phyloP scores from a whole-genome alignment of 2,113 vertebrate species.

The Marcusenius ussheri region DNA sequence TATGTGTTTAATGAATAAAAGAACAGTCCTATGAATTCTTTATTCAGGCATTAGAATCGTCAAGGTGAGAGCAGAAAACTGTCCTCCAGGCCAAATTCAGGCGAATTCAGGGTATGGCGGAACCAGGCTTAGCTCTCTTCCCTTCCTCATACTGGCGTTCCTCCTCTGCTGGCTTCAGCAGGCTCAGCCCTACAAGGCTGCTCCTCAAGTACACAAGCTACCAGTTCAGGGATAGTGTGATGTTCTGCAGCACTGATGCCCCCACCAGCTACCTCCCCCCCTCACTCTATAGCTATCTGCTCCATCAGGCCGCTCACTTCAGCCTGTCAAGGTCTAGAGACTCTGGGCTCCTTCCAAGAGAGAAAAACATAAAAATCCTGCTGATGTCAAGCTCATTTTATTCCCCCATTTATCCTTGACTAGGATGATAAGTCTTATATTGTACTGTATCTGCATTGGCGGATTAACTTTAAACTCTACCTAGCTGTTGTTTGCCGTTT shows the following conservation, averaged over 20 bases:
- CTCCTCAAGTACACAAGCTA: neutral
- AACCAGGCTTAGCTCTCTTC: neutral
- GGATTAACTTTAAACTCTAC: slow-evolving; percentile 1
- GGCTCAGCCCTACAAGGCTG: neutral
- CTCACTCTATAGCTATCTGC: neutral
- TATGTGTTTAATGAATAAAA: neutral
- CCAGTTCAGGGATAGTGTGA: neutral
- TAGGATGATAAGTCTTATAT: neutral
- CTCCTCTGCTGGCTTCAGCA: neutral
- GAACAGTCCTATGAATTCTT: neutral
- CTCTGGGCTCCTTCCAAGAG: slow-evolving; percentile 1
- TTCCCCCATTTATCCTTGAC: neutral
- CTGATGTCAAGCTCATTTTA: neutral
- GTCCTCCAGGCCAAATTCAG: neutral
- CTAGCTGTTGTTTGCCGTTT: neutral
- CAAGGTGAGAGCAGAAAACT: neutral
- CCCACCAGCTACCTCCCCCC: neutral
- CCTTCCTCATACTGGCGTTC: neutral
- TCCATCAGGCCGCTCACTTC: neutral
- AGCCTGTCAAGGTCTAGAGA: neutral
- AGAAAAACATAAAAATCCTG: neutral
- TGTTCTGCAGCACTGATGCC: neutral
- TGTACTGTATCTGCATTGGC: neutral
- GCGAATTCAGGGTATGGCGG: neutral
- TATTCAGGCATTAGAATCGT: neutral